These are phyloP conservation scores for Rhopilema esculentum DNA, from an alignment of 30 jellyfish, hydroid and myxozoan genomes.

Conservation along the genomic window DNA sequence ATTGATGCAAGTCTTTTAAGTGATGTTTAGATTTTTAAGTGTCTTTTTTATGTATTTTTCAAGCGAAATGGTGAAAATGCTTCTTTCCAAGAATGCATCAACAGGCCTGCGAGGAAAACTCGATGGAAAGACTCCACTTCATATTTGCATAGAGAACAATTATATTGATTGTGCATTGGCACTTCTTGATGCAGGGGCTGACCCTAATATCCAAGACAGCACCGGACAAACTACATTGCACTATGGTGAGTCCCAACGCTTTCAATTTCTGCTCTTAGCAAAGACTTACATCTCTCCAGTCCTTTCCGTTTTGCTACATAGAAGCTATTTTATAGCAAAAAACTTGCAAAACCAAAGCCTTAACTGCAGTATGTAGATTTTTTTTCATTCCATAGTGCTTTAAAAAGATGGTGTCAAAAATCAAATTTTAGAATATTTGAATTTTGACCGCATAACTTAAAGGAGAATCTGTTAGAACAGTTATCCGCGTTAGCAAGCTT, in stretches of 20 bases:
- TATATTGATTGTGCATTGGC: conserved; percentile 44
- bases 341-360: neutral
- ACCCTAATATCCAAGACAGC: conserved; percentile 40
- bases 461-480: no score
- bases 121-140: conserved; percentile 67
- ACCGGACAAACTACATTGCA: conserved; percentile 65
- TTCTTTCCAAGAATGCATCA: conserved; percentile 40
- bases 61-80: conserved; percentile 62
- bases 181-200: conserved; percentile 77
- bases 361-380: neutral
- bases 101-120: conserved; percentile 44
- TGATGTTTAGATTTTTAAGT: neutral
- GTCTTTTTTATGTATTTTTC: no score
- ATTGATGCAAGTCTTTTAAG: neutral
- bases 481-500: no score
- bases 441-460: no score
- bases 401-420: no score
- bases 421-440: no score
- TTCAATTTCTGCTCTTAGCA: neutral
- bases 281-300: neutral
- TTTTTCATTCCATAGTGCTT: neutral
- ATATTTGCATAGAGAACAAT: conserved; percentile 36
- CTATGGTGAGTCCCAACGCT: conserved; percentile 23
- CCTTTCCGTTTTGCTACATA: neutral
- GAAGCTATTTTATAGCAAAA: neutral